Base-by-base conservation (phyloP, 2,888 invertebrate species). In the Scaptomyza tumidula region DNA sequence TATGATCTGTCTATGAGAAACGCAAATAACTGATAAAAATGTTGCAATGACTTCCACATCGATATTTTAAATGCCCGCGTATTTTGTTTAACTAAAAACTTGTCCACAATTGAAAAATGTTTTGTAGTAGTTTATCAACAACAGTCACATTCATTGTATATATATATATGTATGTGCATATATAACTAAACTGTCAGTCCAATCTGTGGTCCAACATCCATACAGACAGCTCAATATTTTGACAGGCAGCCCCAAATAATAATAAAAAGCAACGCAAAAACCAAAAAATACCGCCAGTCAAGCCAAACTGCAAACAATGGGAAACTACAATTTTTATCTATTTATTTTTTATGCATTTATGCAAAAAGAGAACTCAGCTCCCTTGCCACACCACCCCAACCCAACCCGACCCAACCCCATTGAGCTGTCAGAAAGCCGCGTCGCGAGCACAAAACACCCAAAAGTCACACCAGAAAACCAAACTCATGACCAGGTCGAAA, bases 161-260 rank as follows among this genome's bases (percentile, higher is more conserved):
- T 29, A 13, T 2, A 33, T 29, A 29, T 33, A 10, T 33, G 33
- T 33, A 16, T 6, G n/a, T 29, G 11, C 29, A 57, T 41, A 54
- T 63, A 45, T 57, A 64, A 59, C 45, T 63, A 63, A 73, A 52
- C 63, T 75, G 75, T 75, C 75, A 78, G 60, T 78, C 14, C 65
- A 55, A 74, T 49, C 54, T 52, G 65, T 76, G 48, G 41, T 52
- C 72, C 69, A 63, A 72, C 69, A 61, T 68, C 57, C 73, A 39
- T 2, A 61, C 62, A 75, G 87, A 86, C 89, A 88, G 74, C 88
- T 86, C 85, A 85, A 85, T 85, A 85, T 85, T 85, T 85, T 85
- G 88, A 85, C 85, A 62, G 49, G 19, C 80, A 72, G 52, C 54
- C 48, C 61, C 50, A 65, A 58, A 50, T 24, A 33, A 33, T 7